Conservation (phyloP, 1,140 invertebrate genomes). For the Cydia pomonella region DNA sequence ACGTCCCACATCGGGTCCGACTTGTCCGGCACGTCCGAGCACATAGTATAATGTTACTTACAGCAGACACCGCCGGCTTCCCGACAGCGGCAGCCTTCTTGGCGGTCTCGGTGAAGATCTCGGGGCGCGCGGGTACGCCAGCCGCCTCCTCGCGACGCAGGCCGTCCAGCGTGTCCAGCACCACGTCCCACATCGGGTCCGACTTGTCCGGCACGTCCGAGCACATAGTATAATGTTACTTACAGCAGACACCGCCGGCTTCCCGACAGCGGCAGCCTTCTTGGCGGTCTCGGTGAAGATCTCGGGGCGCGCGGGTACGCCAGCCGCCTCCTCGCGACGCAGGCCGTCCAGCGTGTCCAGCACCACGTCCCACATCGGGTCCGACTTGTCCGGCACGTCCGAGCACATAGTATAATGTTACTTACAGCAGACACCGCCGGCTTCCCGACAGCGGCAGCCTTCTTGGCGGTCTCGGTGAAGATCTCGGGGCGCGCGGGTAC, state of each 20-base stretch:
- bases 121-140: no score
- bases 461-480: no score
- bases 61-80: conserved; percentile 40
- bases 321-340: conserved; percentile 46
- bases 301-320: conserved; percentile 50
- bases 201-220: neutral
- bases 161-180: conserved; percentile 44
- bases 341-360: conserved; percentile 48
- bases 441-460: no score
- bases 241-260: conserved; percentile 55
- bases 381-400: conserved; percentile 40
- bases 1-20: conserved; percentile 48
- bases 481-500: no score
- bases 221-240: conserved; percentile 35
- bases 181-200: conserved; percentile 44
- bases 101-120: no score
- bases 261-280: conserved; percentile 49
- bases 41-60: conserved; percentile 39
- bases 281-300: conserved; percentile 47
- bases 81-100: no score
- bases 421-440: conserved; percentile 47
- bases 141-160: no score
- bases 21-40: conserved; percentile 37
- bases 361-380: conserved; percentile 49
- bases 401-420: conserved; percentile 10